These are phyloP conservation scores for Paralichthys olivaceus DNA, from an alignment of 2,113 vertebrate species.

Conservation along the genomic window DNA sequence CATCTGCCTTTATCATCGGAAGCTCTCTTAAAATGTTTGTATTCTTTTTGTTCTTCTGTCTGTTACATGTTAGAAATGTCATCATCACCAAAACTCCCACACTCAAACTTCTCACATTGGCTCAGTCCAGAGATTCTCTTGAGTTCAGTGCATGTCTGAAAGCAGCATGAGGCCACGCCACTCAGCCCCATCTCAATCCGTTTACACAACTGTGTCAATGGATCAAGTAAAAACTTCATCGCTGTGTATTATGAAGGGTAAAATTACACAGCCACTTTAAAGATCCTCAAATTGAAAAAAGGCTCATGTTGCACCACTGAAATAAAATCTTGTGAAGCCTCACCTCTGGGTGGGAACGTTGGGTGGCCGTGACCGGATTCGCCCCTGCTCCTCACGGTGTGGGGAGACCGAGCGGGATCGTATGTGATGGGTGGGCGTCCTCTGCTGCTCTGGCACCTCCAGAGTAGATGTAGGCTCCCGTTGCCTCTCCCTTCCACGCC, in stretches of 20 bases:
- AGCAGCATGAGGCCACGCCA: background rate
- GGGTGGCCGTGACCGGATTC: conserved; percentile 91
- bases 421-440: conserved; percentile 86
- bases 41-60: no score
- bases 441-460: conserved; percentile 93
- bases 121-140: no score
- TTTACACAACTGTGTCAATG: background rate
- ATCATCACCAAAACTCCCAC: no score
- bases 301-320: background rate
- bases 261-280: no score
- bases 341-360: conserved; percentile 97
- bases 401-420: conserved; percentile 97
- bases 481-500: conserved; percentile 76
- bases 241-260: background rate
- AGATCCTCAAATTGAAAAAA: no score
- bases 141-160: no score
- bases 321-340: conserved; percentile 18
- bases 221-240: background rate
- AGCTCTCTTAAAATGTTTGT: no score
- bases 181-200: background rate
- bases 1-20: no score
- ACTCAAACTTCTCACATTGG: no score
- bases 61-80: no score
- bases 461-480: conserved; percentile 85
- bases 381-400: conserved; percentile 92